Evolutionary conservation across 2,797 vertebrate species (phyloP), one percentile per base, ranked within the genome.

Genomic region (Furcifer pardalis): DNA sequence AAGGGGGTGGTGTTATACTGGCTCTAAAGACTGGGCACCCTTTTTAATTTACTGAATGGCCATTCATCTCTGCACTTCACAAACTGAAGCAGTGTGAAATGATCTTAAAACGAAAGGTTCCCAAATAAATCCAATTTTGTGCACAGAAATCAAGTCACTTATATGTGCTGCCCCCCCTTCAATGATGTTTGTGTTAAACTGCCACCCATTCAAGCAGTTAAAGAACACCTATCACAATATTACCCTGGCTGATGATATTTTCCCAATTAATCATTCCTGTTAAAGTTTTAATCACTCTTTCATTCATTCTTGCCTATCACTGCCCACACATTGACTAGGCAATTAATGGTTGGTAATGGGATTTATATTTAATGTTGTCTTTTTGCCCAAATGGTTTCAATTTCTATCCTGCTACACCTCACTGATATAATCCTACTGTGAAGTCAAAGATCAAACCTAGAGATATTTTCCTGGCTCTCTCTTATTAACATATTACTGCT

Each of bases 391-490:
- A 84, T 56, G 79, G 74, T 63, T 91, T 87, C 56, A 82, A 32
- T 92, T 91, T 91, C 86, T 90, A 84, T 69, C 86, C 37, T 37
- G 86, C 42, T 85, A 89, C 10, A 49, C 73, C 44, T 12, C 56
- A 30, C 49, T 42, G 19, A 90, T 66, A 90, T 88, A 90, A 87
- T 89, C 12, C 69, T 25, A 79, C 0, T 0, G 84, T 88, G 89
- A 71, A 79, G 77, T 89, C 7, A 3, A 0, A 68, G 83, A 80
- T 35, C 71, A 87, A 87, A 79, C 77, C 81, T 35, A 30, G 88
- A 90, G 73, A 69, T 77, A 79, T 82, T n/a, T 89, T 85, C 40
- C 86, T 84, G 83, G 89, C 93, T 91, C 90, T 92, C 91, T 90
- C 82, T 81, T 87, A 72, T 85, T 91, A 91, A 86, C 87, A 87